Conservation (phyloP, 2,888 invertebrate genomes). For the Eupithecia inturbata region DNA sequence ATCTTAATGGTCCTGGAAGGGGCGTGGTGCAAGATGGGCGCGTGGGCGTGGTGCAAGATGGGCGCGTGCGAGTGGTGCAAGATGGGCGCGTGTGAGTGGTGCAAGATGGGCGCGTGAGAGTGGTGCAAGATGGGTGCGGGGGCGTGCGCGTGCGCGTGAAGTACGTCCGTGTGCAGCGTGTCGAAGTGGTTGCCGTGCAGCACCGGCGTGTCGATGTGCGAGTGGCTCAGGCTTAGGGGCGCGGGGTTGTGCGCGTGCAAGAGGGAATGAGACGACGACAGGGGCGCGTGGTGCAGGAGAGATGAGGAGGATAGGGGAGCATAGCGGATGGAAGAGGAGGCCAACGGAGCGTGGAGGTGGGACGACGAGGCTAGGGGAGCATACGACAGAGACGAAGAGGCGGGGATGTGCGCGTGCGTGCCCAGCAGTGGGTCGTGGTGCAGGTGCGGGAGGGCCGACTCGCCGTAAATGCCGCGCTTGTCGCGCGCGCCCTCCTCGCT, state of each 20-base stretch:
- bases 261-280: constrained; percentile 10
- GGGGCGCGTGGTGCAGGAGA: constrained; percentile 17
- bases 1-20: constrained; percentile 44
- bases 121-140: constrained; percentile 36
- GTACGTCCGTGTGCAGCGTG: constrained; percentile 29
- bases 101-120: constrained; percentile 30
- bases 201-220: constrained; percentile 31
- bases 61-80: constrained; percentile 31
- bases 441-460: constrained; percentile 52
- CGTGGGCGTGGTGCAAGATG: constrained; percentile 28
- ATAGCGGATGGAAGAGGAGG: constrained; percentile 32
- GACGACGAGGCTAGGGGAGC: constrained; percentile 27
- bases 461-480: constrained; percentile 63
- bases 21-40: constrained; percentile 30
- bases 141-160: constrained; percentile 12
- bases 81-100: constrained; percentile 29
- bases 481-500: constrained; percentile 50
- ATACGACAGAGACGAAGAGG: constrained; percentile 12
- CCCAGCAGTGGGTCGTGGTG: constrained; percentile 41
- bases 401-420: constrained; percentile 34
- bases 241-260: constrained; percentile 29
- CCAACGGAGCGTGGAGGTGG: constrained; percentile 18
- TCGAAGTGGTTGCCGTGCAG: constrained; percentile 39
- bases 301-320: constrained; percentile 35
- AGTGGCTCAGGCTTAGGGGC: constrained; percentile 27